Evolutionary conservation across 1,140 invertebrate genomes (phyloP), one percentile per base, ranked within the genome.

Genomic region (Drosophila rufa): DNA sequence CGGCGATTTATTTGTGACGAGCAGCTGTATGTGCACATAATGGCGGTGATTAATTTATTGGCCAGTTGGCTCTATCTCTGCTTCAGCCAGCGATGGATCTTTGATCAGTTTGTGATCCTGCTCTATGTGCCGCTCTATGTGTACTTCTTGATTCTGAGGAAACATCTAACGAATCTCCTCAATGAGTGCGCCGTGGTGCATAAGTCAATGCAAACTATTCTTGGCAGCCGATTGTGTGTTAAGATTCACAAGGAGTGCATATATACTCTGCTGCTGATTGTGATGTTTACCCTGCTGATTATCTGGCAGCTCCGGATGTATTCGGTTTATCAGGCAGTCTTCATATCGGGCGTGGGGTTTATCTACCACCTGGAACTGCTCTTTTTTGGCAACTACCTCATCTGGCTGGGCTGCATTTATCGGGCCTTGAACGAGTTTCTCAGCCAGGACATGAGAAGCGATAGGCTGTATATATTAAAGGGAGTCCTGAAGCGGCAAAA

Each of bases 331-430:
- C 82, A 85, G 42, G 56, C 66, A 8, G 42, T 50, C 12, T 81
- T 86, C 3, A 70, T 86, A 17, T 79, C 53, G 0, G 82, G 82
- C n/a, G 61, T 75, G 43, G 60, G 38, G 2, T 43, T 85, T 38
- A 62, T 75, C 33, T 86, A 85, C n/a, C 48, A 86, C 17, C 27
- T 85, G 65, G 68, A 67, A 6, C 33, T 86, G 45, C 45, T 85
- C 4, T 85, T 86, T 7, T 70, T 75, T 59, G 82, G 79, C 42
- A 86, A 86, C 48, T 82, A 86, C 45, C 43, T 85, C 0, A 60
- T 86, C 6, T 85, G 82, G 82, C 48, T 85, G 48, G 65, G 38
- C n/a, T 75, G 82, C 53, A 66, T 85, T 11, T 82, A 75, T 25
- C 61, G 82, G 0, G 69, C 82, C 2, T 25, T 86, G 2, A 79